Conservation (phyloP, 1,140 invertebrate species). For the Sinella curviseta region DNA sequence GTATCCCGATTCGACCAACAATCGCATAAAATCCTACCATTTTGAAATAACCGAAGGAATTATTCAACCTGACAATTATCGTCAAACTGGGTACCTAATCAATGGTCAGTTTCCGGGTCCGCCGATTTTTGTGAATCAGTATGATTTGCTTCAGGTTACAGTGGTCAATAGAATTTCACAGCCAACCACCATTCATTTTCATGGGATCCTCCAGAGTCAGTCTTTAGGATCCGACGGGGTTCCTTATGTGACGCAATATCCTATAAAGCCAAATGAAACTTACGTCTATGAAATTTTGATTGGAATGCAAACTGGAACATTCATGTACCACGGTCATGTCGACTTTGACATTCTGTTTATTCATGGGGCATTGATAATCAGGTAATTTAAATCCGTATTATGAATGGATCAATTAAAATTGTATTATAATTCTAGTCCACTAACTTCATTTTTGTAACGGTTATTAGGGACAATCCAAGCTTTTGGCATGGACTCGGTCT, state of each 20-base stretch:
- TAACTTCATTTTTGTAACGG: background rate
- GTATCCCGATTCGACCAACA: background rate
- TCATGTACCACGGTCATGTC: slow-evolving; percentile 41
- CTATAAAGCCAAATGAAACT: slow-evolving; percentile 27
- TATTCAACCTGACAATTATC: background rate
- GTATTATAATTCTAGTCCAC: background rate
- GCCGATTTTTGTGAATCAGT: background rate
- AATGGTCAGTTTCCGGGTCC: slow-evolving; percentile 17
- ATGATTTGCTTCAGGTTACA: background rate
- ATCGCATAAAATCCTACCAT: background rate
- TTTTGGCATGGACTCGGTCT: background rate
- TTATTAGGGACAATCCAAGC: background rate
- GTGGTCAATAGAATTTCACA: background rate
- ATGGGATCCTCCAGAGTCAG: background rate
- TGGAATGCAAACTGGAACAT: slow-evolving; percentile 34
- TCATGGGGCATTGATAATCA: slow-evolving; percentile 28
- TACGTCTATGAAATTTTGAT: slow-evolving; percentile 31
- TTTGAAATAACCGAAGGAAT: slow-evolving; percentile 2
- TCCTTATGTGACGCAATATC: slow-evolving; percentile 27
- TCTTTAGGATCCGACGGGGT: background rate
- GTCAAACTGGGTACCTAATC: slow-evolving; percentile 4
- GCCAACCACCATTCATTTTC: background rate
- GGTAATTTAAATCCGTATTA: too few species aligned
- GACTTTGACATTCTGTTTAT: slow-evolving; percentile 33
- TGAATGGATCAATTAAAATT: too few species aligned